Conservation (phyloP, 1,140 invertebrate genomes). For the Drosophila eugracilis region DNA sequence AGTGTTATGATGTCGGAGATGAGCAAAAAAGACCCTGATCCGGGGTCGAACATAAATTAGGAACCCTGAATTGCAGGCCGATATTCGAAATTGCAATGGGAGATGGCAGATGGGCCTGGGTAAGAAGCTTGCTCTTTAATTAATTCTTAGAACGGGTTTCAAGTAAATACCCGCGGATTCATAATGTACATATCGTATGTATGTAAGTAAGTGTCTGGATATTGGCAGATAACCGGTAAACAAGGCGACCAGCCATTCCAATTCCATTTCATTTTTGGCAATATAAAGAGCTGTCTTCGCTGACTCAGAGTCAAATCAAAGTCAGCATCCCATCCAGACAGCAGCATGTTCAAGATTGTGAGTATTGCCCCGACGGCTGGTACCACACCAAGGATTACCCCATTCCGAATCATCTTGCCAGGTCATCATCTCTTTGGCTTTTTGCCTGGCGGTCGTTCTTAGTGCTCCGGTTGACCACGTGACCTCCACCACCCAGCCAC, state of each 20-base stretch:
- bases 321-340: slow-evolving; percentile 34
- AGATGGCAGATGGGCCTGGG: slow-evolving; percentile 36
- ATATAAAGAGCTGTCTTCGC: slow-evolving; percentile 56
- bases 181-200: slow-evolving; percentile 37
- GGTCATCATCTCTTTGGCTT: slow-evolving; percentile 43
- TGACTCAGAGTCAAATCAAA: slow-evolving; percentile 50
- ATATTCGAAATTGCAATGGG: slow-evolving; percentile 35
- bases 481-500: slow-evolving; percentile 28
- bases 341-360: slow-evolving; percentile 67
- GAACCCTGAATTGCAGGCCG: slow-evolving; percentile 49
- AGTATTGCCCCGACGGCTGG: slow-evolving; percentile 22
- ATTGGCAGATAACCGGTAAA: slow-evolving; percentile 68
- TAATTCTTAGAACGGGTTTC: slow-evolving; percentile 81
- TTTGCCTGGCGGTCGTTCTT: slow-evolving; percentile 37
- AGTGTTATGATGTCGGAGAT: not conserved
- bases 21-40: slow-evolving; percentile 13
- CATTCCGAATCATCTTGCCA: slow-evolving; percentile 8
- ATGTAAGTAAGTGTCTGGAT: slow-evolving; percentile 30
- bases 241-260: slow-evolving; percentile 45
- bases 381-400: slow-evolving; percentile 29
- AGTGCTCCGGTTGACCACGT: slow-evolving; percentile 45
- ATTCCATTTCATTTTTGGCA: slow-evolving; percentile 43
- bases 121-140: slow-evolving; percentile 67
- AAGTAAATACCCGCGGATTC: slow-evolving; percentile 47
- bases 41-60: slow-evolving; percentile 43